Percentiles rank a stretch among this genome's conserved stretches.
Conservation (phyloP, 1,140 invertebrate species). For the Myzus persicae region DNA sequence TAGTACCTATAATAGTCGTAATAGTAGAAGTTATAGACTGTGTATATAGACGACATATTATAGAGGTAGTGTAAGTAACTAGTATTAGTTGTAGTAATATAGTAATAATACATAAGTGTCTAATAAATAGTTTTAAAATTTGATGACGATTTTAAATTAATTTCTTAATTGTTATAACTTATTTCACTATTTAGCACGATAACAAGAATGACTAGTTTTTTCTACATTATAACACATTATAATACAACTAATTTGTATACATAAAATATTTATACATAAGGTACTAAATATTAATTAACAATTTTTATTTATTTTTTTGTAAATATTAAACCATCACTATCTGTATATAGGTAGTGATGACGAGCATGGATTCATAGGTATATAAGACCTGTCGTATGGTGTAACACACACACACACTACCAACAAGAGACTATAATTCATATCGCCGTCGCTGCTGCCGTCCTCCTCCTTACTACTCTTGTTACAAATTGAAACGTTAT, state of each 20-base stretch:
- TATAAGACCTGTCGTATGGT: not conserved
- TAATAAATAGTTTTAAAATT: not conserved
- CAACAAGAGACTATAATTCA: slow-evolving; percentile 37
- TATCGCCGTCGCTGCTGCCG: slow-evolving; percentile 17
- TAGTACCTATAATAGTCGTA: not conserved
- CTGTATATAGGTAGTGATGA: not conserved
- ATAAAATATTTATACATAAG: not conserved
- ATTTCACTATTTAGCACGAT: not conserved
- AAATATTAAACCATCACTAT: slow-evolving; percentile 13
- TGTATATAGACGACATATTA: not conserved
- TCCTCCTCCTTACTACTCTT: slow-evolving; percentile 29
- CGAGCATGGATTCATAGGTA: slow-evolving; percentile 5
- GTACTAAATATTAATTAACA: not conserved
- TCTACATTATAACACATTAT: not conserved
- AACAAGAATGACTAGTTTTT: slow-evolving; percentile 19
- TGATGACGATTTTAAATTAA: not conserved
- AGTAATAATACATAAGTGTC: not conserved
- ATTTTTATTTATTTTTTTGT: slow-evolving; percentile 19
- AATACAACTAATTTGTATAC: not conserved
- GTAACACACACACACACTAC: slow-evolving; percentile 1
- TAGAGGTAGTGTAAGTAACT: not conserved
- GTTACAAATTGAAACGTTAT: slow-evolving; percentile 56
- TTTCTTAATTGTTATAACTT: not conserved
- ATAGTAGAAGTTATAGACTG: not conserved
- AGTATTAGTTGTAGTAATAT: not conserved